phyloP scores from a whole-genome alignment of 1,140 invertebrate genomes.

The Drosophila dunni region DNA sequence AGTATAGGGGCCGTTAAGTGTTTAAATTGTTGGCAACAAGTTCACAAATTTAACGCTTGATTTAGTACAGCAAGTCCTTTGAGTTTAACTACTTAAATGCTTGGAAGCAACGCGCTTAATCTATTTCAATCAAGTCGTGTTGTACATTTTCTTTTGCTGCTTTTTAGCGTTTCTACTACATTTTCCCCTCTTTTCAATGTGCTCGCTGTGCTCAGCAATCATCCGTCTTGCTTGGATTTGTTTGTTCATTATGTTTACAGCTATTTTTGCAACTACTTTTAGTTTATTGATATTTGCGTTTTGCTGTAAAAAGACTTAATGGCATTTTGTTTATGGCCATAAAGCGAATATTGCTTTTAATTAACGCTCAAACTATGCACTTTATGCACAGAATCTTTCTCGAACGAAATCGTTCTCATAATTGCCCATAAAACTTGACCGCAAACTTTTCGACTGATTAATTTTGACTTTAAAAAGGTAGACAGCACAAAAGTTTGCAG shows the following conservation, averaged over 20 bases:
- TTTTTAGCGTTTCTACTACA: background rate
- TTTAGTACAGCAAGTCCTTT: constrained; percentile 31
- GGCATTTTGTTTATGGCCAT: constrained; percentile 8
- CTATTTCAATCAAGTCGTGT: constrained; percentile 1
- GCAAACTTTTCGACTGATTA: constrained; percentile 60
- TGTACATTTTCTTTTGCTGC: constrained; percentile 8
- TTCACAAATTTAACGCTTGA: constrained; percentile 64
- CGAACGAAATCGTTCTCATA: constrained; percentile 34
- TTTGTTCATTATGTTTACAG: constrained; percentile 17
- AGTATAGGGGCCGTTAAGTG: constrained; percentile 7
- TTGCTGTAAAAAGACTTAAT: background rate
- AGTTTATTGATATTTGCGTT: constrained; percentile 10
- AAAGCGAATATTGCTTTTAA: constrained; percentile 33
- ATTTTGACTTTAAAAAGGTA: constrained; percentile 34
- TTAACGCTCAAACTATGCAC: constrained; percentile 29
- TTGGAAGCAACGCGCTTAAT: background rate
- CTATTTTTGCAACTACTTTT: constrained; percentile 1
- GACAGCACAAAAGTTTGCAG: background rate
- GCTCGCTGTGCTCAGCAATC: constrained; percentile 4
- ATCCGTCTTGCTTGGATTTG: background rate
- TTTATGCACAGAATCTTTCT: constrained; percentile 6
- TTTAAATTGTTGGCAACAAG: constrained; percentile 41
- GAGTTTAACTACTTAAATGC: constrained; percentile 17
- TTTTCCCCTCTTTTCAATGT: constrained; percentile 16
- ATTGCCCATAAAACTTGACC: constrained; percentile 60